Base-by-base conservation (phyloP, 2,888 invertebrate species). In the Diarsia rubi region DNA sequence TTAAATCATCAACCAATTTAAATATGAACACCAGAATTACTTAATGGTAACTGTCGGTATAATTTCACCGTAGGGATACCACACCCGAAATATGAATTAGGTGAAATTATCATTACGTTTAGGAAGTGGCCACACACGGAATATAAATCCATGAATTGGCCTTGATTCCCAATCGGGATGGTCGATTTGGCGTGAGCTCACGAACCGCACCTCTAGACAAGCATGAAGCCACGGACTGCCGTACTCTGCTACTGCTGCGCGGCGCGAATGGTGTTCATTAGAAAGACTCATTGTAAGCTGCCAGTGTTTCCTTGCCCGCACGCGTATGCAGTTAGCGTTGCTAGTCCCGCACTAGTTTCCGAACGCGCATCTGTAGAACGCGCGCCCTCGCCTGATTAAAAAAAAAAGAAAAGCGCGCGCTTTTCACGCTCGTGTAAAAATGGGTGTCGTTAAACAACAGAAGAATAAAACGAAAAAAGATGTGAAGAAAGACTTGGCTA, bases 141-240 rank as follows among this genome's bases (percentile, higher is more conserved):
- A 95, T 96, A 95, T 91, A 92, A 95, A 96, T 94, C 94, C 91
- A 87, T 80, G 88, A 88, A 91, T 91, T 92, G 94, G 92, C 96
- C 96, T 96, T 96, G 93, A 96, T 96, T 96, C 96, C 95, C 94
- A 92, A 95, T 92, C 92, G 93, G 92, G 94, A 92, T 89, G 90
- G 93, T 93, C 91, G 93, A 89, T 92, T 94, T 93, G 94, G 93
- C 88, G 92, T 94, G 94, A 94, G 95, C 93, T 95, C 95, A 94
- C 92, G 89, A 91, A 92, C 86, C 92, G 90, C 92, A 90, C 91
- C 93, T 92, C 91, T 86, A 76, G 71, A 66, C 90, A 84, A 83
- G 87, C 87, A 87, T 83, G 84, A 89, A 87, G 89, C 88, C 64
- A 44, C 73, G 54, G 76, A 85, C 85, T 83, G 87, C 84, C 85